Base-by-base conservation (phyloP, 2,888 invertebrate species). In the Pimpla rufipes region DNA sequence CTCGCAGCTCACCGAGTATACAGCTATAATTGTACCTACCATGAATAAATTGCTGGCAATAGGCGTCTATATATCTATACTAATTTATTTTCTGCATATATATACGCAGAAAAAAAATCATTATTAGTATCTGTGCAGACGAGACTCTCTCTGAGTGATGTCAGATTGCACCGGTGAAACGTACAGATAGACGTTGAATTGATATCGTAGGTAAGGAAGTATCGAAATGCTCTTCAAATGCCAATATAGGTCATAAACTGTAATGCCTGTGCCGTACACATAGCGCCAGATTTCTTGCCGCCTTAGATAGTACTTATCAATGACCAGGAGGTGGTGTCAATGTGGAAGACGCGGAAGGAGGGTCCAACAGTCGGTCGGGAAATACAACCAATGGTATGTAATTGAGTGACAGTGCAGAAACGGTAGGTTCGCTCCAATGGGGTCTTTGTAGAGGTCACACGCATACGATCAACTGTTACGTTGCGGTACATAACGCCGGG, bases 391-490 rank as follows among this genome's bases (percentile, higher is more conserved):
- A 45, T 45, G 45, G 29, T 45, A 71, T 37, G 18, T 42, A 42
- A 55, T 45, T 45, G 23, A 29, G 29, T 57, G 71, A 73, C 59
- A 45, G 13, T 0, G 71, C 71, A 71, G n/a, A 68, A 68, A 40
- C 8, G 13, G 7, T 11, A 0, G 42, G 8, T 55, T 47, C 18
- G 2, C 7, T 18, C 37, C 62, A 62, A 62, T 16, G 8, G 62
- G 8, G 0, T 37, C 62, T 10, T 13, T 18, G 64, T 40, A 29
- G 50, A 70, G 18, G 68, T 52, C 62, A 21, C 52, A 64, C 68
- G 55, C 35, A 21, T 42, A 50, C 57, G 2, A 23, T 50, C 29
- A 21, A n/a, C 13, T 10, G 2, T 18, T 7, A 13, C 18, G 11
- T 10, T n/a, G 45, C 23, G 45, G 21, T 4, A 18, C n/a, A 62